Conservation (phyloP, 2,113 vertebrate genomes). For the Gopherus flavomarginatus region DNA sequence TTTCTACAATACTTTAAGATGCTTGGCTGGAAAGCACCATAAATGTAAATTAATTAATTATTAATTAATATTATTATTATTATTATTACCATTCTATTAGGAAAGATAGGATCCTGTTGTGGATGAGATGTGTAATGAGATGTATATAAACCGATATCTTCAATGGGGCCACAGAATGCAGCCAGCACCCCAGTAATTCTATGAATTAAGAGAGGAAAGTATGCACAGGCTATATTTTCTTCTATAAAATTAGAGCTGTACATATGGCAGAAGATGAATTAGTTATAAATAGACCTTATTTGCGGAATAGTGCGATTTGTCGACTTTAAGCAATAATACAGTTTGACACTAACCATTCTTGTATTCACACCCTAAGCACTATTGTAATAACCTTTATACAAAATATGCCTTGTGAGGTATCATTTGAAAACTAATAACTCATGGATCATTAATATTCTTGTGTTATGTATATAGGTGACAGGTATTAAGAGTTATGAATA, state of each 20-base stretch:
- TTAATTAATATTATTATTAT: not conserved
- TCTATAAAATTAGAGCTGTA: not conserved
- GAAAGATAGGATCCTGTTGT: not conserved
- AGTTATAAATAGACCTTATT: not conserved
- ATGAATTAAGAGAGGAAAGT: conserved; percentile 16
- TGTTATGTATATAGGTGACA: no score
- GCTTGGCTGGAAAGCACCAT: not conserved
- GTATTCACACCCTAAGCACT: not conserved
- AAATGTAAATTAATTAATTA: not conserved
- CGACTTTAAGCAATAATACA: conserved; percentile 38
- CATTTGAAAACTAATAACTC: no score
- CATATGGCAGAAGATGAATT: not conserved
- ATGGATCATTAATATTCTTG: no score
- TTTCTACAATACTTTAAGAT: not conserved
- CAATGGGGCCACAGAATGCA: not conserved
- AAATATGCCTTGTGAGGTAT: no score
- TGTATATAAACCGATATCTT: not conserved
- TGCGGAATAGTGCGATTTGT: not conserved
- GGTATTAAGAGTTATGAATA: no score
- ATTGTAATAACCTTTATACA: not conserved
- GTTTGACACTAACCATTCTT: not conserved
- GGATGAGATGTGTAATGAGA: not conserved
- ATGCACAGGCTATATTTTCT: not conserved
- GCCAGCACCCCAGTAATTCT: not conserved
- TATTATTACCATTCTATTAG: not conserved